Base-by-base conservation (phyloP, 2,797 vertebrate genomes). In the Kryptopterus vitreolus region DNA sequence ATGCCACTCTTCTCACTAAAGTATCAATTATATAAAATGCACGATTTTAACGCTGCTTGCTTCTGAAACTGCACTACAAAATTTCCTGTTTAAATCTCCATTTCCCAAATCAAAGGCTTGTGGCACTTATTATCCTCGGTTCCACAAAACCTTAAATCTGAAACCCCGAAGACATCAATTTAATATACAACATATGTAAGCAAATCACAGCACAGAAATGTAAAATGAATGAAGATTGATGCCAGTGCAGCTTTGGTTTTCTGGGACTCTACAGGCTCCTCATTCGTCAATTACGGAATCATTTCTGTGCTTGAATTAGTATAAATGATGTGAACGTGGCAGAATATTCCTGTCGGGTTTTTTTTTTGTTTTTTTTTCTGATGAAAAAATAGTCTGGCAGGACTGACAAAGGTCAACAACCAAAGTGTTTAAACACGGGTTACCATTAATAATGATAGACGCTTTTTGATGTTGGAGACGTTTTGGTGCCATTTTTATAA, bases 401-500 rank as follows among this genome's bases (percentile, higher is more conserved):
- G 89, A 91, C 84, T 87, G 80, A 90, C 89, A 83, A 84, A 87
- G 65, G 58, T 76, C 74, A 72, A 90, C 90, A 91, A 88, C 88
- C 76, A 86, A 24, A 81, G 79, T 84, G 80, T 38, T 70, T 65
- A 85, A 81, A 13, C 71, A 71, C 24, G 77, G 83, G 82, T 86
- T 62, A 79, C 76, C 26, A 81, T 62, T 81, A 72, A 85, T 50
- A 88, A 87, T 90, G 92, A 93, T 85, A 80, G 92, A 92, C 78
- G 82, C 87, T 88, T 90, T 92, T 90, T 92, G 88, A 91, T 89
- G 87, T 92, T 90, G 83, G 85, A 89, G 89, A 91, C 87, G 88
- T 89, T 86, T 88, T 80, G 87, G 91, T 91, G 90, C 88, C 85
- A 87, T 91, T 93, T 91, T 87, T 87, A 91, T 93, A 94, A 94